Evolutionary conservation across 2,888 invertebrate species (phyloP), one percentile per base, ranked within the genome.

Genomic region (Acronicta aceris): DNA sequence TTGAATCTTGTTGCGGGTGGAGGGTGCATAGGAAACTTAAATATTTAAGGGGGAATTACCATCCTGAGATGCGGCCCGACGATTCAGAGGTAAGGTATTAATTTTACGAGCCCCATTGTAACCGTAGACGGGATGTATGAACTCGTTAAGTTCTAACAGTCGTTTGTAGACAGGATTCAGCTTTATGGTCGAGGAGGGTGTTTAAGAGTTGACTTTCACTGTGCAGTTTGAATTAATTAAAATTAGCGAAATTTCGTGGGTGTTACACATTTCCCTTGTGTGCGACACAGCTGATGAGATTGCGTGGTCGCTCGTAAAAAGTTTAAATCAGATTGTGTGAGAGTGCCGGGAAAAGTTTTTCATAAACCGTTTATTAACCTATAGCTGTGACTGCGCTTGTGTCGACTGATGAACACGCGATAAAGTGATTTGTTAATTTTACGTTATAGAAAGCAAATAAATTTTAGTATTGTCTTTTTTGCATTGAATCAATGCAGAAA

Each of bases 1-100:
- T 94, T 94, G 94, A 94, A 94, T 94, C 93, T 91, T 94, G 94
- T 93, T 93, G 91, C 89, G 91, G 92, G 82, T 81, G 86, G 85
- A 90, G 93, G 93, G 92, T 86, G 89, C 81, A 85, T 81, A 81
- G 90, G 87, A 91, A 93, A 93, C 93, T 94, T 92, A 94, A 94
- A 94, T 93, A 94, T 94, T 94, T 94, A 89, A 89, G 90, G 87
- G 90, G 86, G 86, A 90, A 91, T 92, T 91, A 90, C 90, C 88
- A 89, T 89, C 88, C 81, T 79, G 89, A 89, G 89, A 87, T 87
- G 80, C 83, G 80, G 82, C 85, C 82, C 85, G 84, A 85, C 87
- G 81, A 88, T 89, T 87, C 82, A 73, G 85, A 91, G 89, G 91
- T 90, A 85, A 91, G 90, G 92, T 92, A 94, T 94, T 94, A 93